Conservation (phyloP, 2,888 invertebrate genomes). For the Diploptera punctata region DNA sequence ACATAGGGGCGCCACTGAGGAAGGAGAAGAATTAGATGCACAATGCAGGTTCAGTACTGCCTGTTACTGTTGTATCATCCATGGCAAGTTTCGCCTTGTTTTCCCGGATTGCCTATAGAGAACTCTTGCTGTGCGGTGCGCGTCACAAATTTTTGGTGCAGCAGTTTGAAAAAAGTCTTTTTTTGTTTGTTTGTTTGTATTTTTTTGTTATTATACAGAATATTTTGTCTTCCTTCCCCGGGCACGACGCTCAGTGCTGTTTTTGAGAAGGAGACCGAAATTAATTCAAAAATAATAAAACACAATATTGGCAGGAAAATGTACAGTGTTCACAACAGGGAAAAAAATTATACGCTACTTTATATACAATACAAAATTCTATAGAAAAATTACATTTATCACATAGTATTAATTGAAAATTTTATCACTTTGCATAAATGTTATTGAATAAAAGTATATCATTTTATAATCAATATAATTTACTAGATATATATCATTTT, state of each 20-base stretch:
- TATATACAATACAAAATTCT: constrained; percentile 34
- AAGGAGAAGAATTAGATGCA: constrained; percentile 42
- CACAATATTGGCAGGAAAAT: constrained; percentile 41
- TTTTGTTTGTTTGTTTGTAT: too few relatives aligned
- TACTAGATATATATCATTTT: too few relatives aligned
- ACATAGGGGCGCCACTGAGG: constrained; percentile 29
- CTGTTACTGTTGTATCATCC: constrained; percentile 36
- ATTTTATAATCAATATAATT: too few relatives aligned
- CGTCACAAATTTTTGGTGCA: constrained; percentile 43
- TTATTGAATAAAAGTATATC: too few relatives aligned
- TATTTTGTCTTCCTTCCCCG: constrained; percentile 53
- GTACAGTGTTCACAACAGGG: constrained; percentile 38
- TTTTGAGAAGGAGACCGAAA: constrained; percentile 49
- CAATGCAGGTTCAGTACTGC: constrained; percentile 44
- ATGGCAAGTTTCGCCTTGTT: constrained; percentile 44
- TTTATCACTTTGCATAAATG: background rate
- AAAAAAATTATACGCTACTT: constrained; percentile 32
- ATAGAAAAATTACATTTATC: constrained; percentile 22
- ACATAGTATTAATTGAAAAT: background rate
- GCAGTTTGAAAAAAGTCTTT: constrained; percentile 39
- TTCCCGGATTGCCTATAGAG: constrained; percentile 39
- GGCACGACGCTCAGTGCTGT: constrained; percentile 60
- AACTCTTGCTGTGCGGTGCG: constrained; percentile 39
- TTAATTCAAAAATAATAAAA: constrained; percentile 41
- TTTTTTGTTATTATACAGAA: constrained; percentile 36